Evolutionary conservation across 2,113 vertebrate genomes (phyloP), one percentile per base, ranked within the genome.

Genomic region (Oncorhynchus clarkii): DNA sequence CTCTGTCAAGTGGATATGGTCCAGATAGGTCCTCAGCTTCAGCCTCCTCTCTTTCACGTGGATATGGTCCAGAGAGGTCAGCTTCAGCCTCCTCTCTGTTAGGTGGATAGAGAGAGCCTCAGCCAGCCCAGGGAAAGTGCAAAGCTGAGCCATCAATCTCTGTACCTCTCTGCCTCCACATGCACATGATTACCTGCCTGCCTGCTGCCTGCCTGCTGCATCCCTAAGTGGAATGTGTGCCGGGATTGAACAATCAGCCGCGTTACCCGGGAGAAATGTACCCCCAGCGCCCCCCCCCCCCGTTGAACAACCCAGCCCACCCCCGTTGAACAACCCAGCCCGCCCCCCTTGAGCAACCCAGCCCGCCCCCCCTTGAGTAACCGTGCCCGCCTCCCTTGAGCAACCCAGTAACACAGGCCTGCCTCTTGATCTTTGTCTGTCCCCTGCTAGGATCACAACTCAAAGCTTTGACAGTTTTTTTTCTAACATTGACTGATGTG

Each of bases 171-270:
- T 83, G 89, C 80, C 84, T 89, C 78, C 76, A 85, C 87, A 85
- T 91, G 87, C 88, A 88, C 87, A 84, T 72, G 84, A 85, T 80
- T 93, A 81, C 84, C 8, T 87, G 84, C 82, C 77, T 80, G 70
- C 85, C 81, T 86, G n/a, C 80, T 84, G 80, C 6, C 86, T 80
- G 84, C 82, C 77, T 80, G 68, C 85, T 45, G 39, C 39, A 80
- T 86, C n/a, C 78, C 84, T 87, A 86, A 91, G 85, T 80, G 84
- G 82, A 62, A 8, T 70, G 13, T 84, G 79, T 82, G 75, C 89
- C 85, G 81, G 86, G 87, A 90, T 91, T 91, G 89, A 93, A 86
- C 89, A 91, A 91, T 92, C 88, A 91, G 69, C 13, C 31, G 78
- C 76, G 72, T 88, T 86, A 79, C 87, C 71, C 78, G 6, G 3